Evolutionary conservation across 2,113 vertebrate genomes (phyloP), one percentile per base, ranked within the genome.

Genomic region (Amblyopsis rosae): DNA sequence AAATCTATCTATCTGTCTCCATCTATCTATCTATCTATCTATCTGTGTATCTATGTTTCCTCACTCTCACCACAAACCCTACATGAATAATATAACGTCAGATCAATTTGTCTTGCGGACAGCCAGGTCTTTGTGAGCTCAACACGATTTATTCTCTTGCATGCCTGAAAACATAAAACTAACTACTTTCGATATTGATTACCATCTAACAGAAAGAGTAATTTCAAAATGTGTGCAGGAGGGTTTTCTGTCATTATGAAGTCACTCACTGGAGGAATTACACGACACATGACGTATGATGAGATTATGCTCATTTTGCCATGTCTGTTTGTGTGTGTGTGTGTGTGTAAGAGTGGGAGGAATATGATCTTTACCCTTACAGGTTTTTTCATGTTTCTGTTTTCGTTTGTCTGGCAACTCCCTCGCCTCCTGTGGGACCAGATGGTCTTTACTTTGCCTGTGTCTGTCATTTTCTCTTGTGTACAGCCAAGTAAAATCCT

Each of bases 391-490:
- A 86, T 86, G 82, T 84, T 90, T 88, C 88, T 86, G 70, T 80
- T 86, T 88, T 79, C 69, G 82, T 87, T 87, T 80, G 80, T 89
- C 76, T 83, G 76, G 76, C 86, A 75, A 80, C 74, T 71, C 69
- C 60, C 78, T 77, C 58, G 1, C 66, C 83, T 89, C 87, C 83
- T 66, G 47, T 82, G 90, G 86, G 88, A 88, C 79, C 90, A 88
- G 90, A 87, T 87, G 88, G 86, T 85, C 86, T 84, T 86, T 83
- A 82, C 86, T 88, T 86, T 82, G 88, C 81, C 78, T 76, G 73
- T 73, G 17, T 77, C 85, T 90, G 90, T 86, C 88, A 86, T 90
- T 85, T 87, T 88, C 59, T 85, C 76, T 51, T 10, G 82, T 76
- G 75, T 68, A 72, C 70, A 69, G 85, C 85, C 85, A 88, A 85